Conservation (phyloP, 2,888 invertebrate genomes). For the Rhamnusium bicolor region DNA sequence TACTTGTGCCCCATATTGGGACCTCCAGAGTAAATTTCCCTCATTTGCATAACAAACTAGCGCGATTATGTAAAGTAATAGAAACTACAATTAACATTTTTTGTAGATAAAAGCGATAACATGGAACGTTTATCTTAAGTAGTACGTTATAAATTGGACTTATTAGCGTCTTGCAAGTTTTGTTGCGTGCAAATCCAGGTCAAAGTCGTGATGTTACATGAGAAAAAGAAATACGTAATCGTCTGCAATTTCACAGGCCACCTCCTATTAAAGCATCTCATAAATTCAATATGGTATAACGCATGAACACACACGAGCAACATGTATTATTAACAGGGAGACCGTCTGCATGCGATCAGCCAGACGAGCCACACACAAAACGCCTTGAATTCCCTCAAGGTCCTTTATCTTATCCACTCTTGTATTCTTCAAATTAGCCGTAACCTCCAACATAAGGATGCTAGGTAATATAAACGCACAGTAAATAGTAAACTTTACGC, state of each 20-base stretch:
- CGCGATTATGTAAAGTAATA: constrained; percentile 22
- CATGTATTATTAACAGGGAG: constrained; percentile 45
- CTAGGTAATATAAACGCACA: neutral
- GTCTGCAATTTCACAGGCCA: constrained; percentile 55
- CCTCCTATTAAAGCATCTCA: constrained; percentile 55
- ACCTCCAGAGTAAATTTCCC: neutral
- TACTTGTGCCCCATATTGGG: neutral
- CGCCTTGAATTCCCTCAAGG: constrained; percentile 31
- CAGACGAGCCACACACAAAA: constrained; percentile 30
- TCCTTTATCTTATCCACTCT: constrained; percentile 8
- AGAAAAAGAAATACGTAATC: constrained; percentile 54
- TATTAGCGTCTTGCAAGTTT: constrained; percentile 19
- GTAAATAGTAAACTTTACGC: neutral
- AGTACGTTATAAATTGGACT: constrained; percentile 26
- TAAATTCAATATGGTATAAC: constrained; percentile 52
- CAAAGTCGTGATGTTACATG: constrained; percentile 53
- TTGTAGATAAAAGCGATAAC: constrained; percentile 19
- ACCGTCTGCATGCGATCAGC: constrained; percentile 48
- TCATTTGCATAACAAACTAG: neutral
- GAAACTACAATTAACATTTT: constrained; percentile 28
- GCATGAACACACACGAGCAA: constrained; percentile 51
- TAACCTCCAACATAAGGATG: neutral
- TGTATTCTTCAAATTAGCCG: neutral
- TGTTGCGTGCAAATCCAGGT: constrained; percentile 55
- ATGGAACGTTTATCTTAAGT: constrained; percentile 25